Evolutionary conservation across 2,797 vertebrate species (phyloP), one percentile per base, ranked within the genome.

Genomic region (Antrozous pallidus): DNA sequence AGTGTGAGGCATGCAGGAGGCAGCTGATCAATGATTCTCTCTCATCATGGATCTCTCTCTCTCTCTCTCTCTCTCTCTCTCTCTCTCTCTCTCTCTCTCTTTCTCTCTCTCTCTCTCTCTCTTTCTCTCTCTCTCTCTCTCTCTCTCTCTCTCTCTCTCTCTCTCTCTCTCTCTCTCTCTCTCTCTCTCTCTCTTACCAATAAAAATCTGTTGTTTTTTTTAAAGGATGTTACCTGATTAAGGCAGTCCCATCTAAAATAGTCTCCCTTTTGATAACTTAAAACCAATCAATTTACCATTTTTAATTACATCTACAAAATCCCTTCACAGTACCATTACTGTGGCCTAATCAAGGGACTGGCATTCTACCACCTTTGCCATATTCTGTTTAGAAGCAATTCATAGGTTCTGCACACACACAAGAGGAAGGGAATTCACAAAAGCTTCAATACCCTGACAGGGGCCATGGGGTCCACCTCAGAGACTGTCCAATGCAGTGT

Each of bases 351-450:
- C 16, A 73, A 80, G 4, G 16, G 33, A 61, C 22, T 79, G 40
- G n/a, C 9, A 47, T 86, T 45, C 26, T 40, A 40, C 67, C 33
- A 82, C 51, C 4, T 75, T 90, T 79, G 51, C 1, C 26, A 86
- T 74, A 63, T 74, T 93, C 51, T 67, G 14, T 78, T 82, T 63
- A 87, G 65, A 92, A 83, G 45, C 49, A 86, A 89, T 40, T 88
- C n/a, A 73, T 10, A 85, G 17, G 10, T 69, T 93, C 47, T 91
- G 20, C 22, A 88, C 69, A 67, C 40, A 51, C 16, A 42, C 36
- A 85, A 81, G 18, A 77, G 20, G 20, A 80, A 31, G 3, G 8
- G 26, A 74, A 79, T 79, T 56, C 24, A 92, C 17, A 69, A 67
- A 85, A 56, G 13, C 5, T 79, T 83, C 24, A 22, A 78, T 11